These are phyloP conservation scores for Ceratina japonica DNA, from an alignment of 1,140 invertebrate genomes.

Conservation along the genomic window DNA sequence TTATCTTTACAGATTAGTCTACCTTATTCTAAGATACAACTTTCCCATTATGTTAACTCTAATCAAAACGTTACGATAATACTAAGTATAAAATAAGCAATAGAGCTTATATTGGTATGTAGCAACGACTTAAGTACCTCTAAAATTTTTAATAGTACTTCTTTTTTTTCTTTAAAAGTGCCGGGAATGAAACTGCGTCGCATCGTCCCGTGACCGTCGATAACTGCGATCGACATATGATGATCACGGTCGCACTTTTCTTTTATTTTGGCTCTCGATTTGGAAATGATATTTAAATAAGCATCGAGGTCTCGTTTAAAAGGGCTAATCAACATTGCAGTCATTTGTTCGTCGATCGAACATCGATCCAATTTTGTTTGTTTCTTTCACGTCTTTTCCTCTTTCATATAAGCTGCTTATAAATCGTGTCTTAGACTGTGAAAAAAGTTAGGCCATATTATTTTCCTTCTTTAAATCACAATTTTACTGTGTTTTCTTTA, in stretches of 20 bases:
- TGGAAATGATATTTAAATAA: slow-evolving; percentile 54
- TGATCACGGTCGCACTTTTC: slow-evolving; percentile 30
- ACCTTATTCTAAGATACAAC: slow-evolving; percentile 78
- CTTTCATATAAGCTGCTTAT: background rate
- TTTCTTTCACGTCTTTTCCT: background rate
- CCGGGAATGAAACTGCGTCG: slow-evolving; percentile 65
- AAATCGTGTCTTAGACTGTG: slow-evolving; percentile 31
- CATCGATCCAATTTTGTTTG: slow-evolving; percentile 35
- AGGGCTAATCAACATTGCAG: slow-evolving; percentile 23
- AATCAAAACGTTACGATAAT: slow-evolving; percentile 74
- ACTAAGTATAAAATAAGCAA: slow-evolving; percentile 80
- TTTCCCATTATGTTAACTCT: slow-evolving; percentile 77
- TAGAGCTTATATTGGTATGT: slow-evolving; percentile 77
- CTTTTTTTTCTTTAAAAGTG: slow-evolving; percentile 64
- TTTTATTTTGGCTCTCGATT: slow-evolving; percentile 46
- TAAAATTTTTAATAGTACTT: slow-evolving; percentile 70
- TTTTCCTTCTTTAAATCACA: background rate
- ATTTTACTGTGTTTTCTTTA: background rate
- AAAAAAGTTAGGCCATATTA: slow-evolving; percentile 61
- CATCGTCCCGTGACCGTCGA: slow-evolving; percentile 39
- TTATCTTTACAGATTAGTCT: slow-evolving; percentile 79
- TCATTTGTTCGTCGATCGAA: slow-evolving; percentile 55
- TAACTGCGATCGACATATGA: slow-evolving; percentile 24
- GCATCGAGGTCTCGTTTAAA: slow-evolving; percentile 49
- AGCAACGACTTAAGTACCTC: slow-evolving; percentile 76